Percentiles rank a stretch among this genome's conserved stretches.
phyloP scores from a whole-genome alignment of 2,888 invertebrate genomes.

The Chymomyza caudatula region DNA sequence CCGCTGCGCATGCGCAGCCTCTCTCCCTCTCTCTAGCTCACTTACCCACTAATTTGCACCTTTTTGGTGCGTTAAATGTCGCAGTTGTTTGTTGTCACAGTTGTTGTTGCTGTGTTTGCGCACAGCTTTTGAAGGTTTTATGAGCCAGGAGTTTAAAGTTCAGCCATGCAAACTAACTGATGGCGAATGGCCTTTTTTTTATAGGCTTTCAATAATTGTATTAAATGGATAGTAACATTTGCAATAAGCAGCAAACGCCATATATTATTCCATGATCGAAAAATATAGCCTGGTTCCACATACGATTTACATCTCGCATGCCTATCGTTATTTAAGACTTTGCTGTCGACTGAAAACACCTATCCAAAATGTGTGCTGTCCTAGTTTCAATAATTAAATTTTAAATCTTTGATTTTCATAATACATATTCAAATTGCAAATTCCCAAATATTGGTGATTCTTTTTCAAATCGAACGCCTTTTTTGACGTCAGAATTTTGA shows the following conservation, averaged over 20 bases:
- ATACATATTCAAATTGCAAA: too few relatives aligned
- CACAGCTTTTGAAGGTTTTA: conserved; percentile 62
- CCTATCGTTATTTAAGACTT: too few relatives aligned
- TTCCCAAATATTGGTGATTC: too few relatives aligned
- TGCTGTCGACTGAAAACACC: too few relatives aligned
- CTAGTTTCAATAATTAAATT: too few relatives aligned
- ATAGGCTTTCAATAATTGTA: background rate
- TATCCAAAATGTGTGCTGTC: too few relatives aligned
- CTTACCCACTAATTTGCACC: conserved; percentile 43
- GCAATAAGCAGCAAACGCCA: background rate
- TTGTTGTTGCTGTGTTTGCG: conserved; percentile 21
- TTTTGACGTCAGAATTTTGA: too few relatives aligned
- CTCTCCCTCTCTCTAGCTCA: background rate
- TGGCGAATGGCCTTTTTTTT: conserved; percentile 8
- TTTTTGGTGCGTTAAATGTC: conserved; percentile 63
- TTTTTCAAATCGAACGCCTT: too few relatives aligned
- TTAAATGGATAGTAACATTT: background rate
- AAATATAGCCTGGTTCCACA: too few relatives aligned
- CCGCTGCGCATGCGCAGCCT: conserved; percentile 26
- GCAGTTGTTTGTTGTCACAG: conserved; percentile 41
- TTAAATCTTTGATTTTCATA: too few relatives aligned
- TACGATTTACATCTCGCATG: too few relatives aligned
- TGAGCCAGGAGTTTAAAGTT: conserved; percentile 65
- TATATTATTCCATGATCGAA: too few relatives aligned
- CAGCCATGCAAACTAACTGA: conserved; percentile 54